These are phyloP conservation scores for mouse (Mus musculus) DNA, from an alignment of 2,113 vertebrate genomes.

Conservation along the genomic window DNA sequence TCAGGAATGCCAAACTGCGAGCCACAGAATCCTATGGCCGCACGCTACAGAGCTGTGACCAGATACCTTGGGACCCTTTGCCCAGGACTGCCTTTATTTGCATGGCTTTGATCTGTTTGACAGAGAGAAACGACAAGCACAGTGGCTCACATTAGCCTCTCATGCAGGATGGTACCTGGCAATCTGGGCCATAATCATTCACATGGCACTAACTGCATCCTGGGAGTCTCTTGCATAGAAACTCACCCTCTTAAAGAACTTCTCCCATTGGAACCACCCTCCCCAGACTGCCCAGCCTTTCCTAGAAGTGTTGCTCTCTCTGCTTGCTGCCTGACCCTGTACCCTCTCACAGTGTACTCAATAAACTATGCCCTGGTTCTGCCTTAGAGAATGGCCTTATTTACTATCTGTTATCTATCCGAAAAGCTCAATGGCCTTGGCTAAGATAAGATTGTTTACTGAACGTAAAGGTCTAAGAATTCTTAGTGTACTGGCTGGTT, in stretches of 20 bases:
- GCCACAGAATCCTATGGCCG: neutral
- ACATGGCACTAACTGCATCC: neutral
- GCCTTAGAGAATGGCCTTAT: no score
- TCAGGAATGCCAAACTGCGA: neutral
- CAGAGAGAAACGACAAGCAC: neutral
- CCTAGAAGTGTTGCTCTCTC: neutral
- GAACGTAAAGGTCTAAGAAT: neutral
- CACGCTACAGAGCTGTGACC: neutral
- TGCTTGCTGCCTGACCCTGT: neutral
- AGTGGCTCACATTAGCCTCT: neutral
- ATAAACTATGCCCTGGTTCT: neutral
- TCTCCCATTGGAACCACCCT: neutral
- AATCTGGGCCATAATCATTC: neutral
- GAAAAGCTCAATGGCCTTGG: neutral
- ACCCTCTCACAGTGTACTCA: neutral
- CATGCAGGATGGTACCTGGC: neutral
- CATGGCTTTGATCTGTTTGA: neutral
- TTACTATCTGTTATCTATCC: neutral
- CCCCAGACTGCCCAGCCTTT: neutral
- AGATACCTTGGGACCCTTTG: neutral
- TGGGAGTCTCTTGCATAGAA: neutral
- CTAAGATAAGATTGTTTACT: neutral
- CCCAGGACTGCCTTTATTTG: neutral
- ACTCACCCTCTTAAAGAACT: neutral
- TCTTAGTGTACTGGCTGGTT: neutral